Evolutionary conservation across 2,888 invertebrate genomes (phyloP), one percentile per base, ranked within the genome.

Genomic region (Melikaiella ostensackeni): DNA sequence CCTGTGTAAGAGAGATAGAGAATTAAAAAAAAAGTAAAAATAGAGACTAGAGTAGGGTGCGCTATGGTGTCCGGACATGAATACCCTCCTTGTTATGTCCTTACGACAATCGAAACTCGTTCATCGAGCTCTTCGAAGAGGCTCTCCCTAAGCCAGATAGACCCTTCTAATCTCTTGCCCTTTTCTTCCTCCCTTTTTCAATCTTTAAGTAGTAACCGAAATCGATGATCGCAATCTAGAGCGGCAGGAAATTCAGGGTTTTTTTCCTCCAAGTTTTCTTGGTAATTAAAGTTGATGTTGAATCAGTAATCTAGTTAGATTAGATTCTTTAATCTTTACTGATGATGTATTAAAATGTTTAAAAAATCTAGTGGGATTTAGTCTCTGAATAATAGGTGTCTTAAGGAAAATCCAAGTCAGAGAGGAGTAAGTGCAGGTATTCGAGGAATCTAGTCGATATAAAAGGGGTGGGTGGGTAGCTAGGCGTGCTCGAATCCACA

Each of bases 381-480:
- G 13, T 24, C 13, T 13, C 4, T 21, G 38, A 64, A 64, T 64
- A 64, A 38, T 64, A 13, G 38, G 35, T 64, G 7, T 16, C 19
- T 46, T 85, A 80, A 82, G 80, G 79, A 81, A 80, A 76, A 82
- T 81, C 77, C 75, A 79, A 79, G 78, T 77, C 77, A 62, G 61
- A 35, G 50, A 57, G 6, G 35, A 42, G 55, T 21, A 64, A 35
- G 35, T 33, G 84, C 80, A 80, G 85, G 80, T 81, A 86, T 86
- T 84, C 85, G 80, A 81, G 86, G 88, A 88, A 89, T 89, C 88
- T 89, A 89, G 89, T 89, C 89, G 88, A 84, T 83, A 81, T 79
- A 80, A 82, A 82, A 78, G 82, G 82, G 84, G 85, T 86, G 85
- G 85, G 83, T 84, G 42, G 42, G 38, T 4, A 30, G 38, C 38